Percentiles rank a stretch among this genome's conserved stretches.
phyloP scores from a whole-genome alignment of 2,888 invertebrate genomes.

The Copidosoma aretas region DNA sequence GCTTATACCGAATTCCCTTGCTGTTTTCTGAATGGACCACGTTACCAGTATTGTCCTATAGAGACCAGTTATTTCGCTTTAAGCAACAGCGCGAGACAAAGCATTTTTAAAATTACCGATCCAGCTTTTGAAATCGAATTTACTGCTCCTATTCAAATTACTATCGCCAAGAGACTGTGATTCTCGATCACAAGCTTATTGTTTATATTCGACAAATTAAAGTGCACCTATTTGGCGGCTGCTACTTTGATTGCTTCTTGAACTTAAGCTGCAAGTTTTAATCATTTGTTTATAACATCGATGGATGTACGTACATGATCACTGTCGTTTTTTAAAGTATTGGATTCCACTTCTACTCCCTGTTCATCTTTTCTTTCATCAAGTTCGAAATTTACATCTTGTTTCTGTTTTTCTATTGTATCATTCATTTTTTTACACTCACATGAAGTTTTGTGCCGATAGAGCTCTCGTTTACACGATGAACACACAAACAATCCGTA shows the following conservation, averaged over 20 bases:
- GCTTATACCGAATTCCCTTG: slow-evolving; percentile 15
- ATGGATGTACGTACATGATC: slow-evolving; percentile 20
- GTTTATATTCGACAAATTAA: slow-evolving; percentile 1
- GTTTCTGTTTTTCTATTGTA: background rate
- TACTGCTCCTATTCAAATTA: background rate
- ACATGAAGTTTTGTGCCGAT: slow-evolving; percentile 3
- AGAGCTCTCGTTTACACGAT: slow-evolving; percentile 19
- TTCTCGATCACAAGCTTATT: background rate
- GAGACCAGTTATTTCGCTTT: slow-evolving; percentile 7
- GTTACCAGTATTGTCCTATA: slow-evolving; percentile 4
- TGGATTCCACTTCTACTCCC: slow-evolving; percentile 10
- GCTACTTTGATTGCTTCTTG: slow-evolving; percentile 12
- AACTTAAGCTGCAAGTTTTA: slow-evolving; percentile 14
- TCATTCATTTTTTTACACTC: background rate
- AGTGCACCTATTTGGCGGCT: slow-evolving; percentile 15
- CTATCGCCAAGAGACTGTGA: background rate
- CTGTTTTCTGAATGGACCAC: slow-evolving; percentile 24
- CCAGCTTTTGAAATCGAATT: slow-evolving; percentile 6
- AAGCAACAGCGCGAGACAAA: slow-evolving; percentile 7
- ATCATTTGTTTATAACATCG: slow-evolving; percentile 18
- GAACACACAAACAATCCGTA: slow-evolving; percentile 21
- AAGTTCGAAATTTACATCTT: background rate
- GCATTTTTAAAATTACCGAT: background rate
- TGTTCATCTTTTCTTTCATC: slow-evolving; percentile 4
- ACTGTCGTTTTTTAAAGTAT: background rate